These are phyloP conservation scores for Ectemnius lituratus DNA, from an alignment of 2,888 invertebrate genomes.

Conservation along the genomic window DNA sequence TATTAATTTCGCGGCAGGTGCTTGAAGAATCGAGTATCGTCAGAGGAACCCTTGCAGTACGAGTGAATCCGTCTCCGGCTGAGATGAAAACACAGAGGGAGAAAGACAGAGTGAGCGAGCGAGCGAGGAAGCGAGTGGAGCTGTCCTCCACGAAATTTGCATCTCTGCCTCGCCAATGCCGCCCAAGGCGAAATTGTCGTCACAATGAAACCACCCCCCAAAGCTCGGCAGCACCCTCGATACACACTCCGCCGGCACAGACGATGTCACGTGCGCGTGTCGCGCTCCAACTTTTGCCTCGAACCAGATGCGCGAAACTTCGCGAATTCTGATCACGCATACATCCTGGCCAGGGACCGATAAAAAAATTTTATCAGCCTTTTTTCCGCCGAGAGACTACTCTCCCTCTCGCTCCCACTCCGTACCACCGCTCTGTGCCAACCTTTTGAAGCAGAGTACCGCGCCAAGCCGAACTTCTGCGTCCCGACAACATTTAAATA, in stretches of 20 bases:
- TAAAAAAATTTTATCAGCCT: slow-evolving; percentile 52
- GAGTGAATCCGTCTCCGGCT: slow-evolving; percentile 44
- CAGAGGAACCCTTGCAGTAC: slow-evolving; percentile 22
- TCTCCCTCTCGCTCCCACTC: neutral
- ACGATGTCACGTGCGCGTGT: slow-evolving; percentile 58
- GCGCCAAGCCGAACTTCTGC: slow-evolving; percentile 27
- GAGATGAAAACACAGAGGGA: slow-evolving; percentile 42
- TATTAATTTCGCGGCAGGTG: slow-evolving; percentile 6
- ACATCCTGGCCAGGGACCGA: slow-evolving; percentile 44
- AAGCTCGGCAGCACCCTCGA: slow-evolving; percentile 55
- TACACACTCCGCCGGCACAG: slow-evolving; percentile 50
- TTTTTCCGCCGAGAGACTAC: slow-evolving; percentile 18
- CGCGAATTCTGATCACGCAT: slow-evolving; percentile 64
- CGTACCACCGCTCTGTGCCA: slow-evolving; percentile 5
- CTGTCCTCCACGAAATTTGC: slow-evolving; percentile 64
- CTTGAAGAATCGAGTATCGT: slow-evolving; percentile 28
- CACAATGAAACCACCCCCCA: slow-evolving; percentile 70
- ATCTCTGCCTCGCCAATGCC: slow-evolving; percentile 70
- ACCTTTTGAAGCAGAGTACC: slow-evolving; percentile 34
- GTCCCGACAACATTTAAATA: slow-evolving; percentile 46
- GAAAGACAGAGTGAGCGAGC: too few species aligned
- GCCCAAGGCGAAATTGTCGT: slow-evolving; percentile 75
- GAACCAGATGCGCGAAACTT: slow-evolving; percentile 62
- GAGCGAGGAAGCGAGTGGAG: slow-evolving; percentile 17
- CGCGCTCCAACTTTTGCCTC: slow-evolving; percentile 64